phyloP scores from a whole-genome alignment of 2,888 invertebrate species.

The Asteroscopus sphinx region DNA sequence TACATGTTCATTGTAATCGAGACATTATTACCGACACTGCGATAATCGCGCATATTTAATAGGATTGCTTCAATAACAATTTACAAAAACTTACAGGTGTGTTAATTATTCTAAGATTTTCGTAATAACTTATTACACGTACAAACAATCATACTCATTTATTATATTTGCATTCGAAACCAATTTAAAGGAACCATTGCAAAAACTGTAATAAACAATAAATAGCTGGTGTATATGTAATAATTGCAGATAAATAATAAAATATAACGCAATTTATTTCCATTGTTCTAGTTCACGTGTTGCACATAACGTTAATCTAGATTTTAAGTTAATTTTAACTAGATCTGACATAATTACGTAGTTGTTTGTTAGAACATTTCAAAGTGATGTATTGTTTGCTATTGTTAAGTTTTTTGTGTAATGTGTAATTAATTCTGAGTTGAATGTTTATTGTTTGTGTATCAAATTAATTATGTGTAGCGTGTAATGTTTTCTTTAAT shows the following conservation, averaged over 20 bases:
- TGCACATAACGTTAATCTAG: slow-evolving; percentile 2
- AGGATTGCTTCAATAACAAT: too few relatives aligned
- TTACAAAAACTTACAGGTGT: too few relatives aligned
- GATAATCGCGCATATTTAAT: too few relatives aligned
- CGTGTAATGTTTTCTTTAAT: too few relatives aligned
- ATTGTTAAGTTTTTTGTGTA: slow-evolving; percentile 10
- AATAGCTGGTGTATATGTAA: slow-evolving; percentile 6
- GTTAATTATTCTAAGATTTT: neutral
- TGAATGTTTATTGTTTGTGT: slow-evolving; percentile 8
- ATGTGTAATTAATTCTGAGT: slow-evolving; percentile 7
- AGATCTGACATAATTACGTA: slow-evolving; percentile 19
- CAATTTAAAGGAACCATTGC: slow-evolving; percentile 6
- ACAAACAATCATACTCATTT: neutral
- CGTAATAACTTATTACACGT: too few relatives aligned
- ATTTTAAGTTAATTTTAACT: slow-evolving; percentile 16
- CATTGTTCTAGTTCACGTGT: slow-evolving; percentile 9
- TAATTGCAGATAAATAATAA: slow-evolving; percentile 26
- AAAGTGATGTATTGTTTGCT: slow-evolving; percentile 7
- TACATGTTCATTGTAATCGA: too few relatives aligned
- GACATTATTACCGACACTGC: too few relatives aligned
- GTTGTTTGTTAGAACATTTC: slow-evolving; percentile 18
- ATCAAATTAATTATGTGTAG: too few relatives aligned
- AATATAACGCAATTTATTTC: slow-evolving; percentile 18
- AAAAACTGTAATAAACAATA: slow-evolving; percentile 3
- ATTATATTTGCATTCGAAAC: slow-evolving; percentile 7